These are phyloP conservation scores for Orchesellides sinensis DNA, from an alignment of 2,888 invertebrate genomes.

Conservation along the genomic window DNA sequence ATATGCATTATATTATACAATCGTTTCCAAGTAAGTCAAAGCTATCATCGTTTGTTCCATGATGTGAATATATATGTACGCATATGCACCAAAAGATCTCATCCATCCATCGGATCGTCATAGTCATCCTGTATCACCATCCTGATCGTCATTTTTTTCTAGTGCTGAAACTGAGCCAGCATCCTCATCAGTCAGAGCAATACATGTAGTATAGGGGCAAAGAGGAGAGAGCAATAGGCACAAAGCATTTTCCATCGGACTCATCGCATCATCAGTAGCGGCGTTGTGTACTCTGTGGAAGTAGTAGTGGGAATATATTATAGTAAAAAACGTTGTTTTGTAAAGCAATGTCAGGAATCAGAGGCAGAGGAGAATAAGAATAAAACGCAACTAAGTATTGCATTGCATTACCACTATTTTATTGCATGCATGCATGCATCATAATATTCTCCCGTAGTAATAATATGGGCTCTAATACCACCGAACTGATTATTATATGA, in stretches of 20 bases:
- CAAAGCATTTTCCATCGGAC: conserved; percentile 59
- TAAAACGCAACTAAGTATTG: conserved; percentile 33
- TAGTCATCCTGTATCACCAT: conserved; percentile 37
- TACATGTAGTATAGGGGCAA: conserved; percentile 23
- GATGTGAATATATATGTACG: background rate
- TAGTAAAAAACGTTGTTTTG: too few relatives aligned
- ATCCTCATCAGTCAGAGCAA: conserved; percentile 2
- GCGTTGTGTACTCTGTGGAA: background rate
- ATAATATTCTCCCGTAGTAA: conserved; percentile 20
- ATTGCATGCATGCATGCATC: conserved; percentile 38
- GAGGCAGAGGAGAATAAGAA: background rate
- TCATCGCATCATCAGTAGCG: background rate
- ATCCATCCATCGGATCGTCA: conserved; percentile 48
- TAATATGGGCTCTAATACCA: background rate
- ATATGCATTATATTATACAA: conserved; percentile 6
- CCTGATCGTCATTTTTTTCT: conserved; percentile 39
- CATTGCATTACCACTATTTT: conserved; percentile 55
- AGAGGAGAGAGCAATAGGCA: conserved; percentile 64
- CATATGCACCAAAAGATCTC: conserved; percentile 26
- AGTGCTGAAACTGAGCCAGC: conserved; percentile 54
- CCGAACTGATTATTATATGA: background rate
- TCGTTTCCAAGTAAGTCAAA: conserved; percentile 33
- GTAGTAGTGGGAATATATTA: background rate
- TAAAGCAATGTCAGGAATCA: too few relatives aligned
- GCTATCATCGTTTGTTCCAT: background rate